Percentiles rank a stretch among this genome's conserved stretches.
These are phyloP conservation scores for Gymnobelideus leadbeateri DNA, from an alignment of 2,113 vertebrate genomes.

Conservation along the genomic window DNA sequence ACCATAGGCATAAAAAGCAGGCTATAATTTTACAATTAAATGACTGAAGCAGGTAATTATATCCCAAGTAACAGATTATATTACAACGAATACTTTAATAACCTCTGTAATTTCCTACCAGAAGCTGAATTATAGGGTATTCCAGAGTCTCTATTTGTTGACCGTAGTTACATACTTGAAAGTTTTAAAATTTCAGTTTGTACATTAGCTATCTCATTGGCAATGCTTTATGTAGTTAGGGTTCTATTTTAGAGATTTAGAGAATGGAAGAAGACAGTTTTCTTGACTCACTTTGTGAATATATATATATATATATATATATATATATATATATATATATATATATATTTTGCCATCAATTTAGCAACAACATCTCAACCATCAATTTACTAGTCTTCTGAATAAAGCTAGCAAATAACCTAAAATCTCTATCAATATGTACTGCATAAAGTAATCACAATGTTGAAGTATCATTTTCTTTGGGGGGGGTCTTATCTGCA, in stretches of 20 bases:
- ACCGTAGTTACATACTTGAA: background rate
- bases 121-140: background rate
- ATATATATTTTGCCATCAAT: conserved; percentile 28
- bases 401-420: conserved; percentile 27
- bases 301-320: too few species aligned
- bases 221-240: background rate
- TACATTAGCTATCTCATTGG: background rate
- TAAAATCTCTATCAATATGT: conserved; percentile 8
- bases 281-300: conserved; percentile 17
- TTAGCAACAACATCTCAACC: conserved; percentile 7
- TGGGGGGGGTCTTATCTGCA: background rate
- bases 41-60: conserved; percentile 22
- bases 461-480: conserved; percentile 26
- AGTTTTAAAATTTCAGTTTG: conserved; percentile 1
- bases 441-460: conserved; percentile 5
- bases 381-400: background rate
- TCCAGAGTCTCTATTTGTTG: background rate
- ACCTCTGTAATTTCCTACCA: conserved; percentile 11
- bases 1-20: background rate
- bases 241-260: conserved; percentile 3
- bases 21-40: conserved; percentile 18
- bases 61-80: background rate
- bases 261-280: conserved; percentile 10
- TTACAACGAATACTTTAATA: conserved; percentile 15
- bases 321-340: too few species aligned